Evolutionary conservation across 2,797 vertebrate species (phyloP), one percentile per base, ranked within the genome.

Genomic region (Decapterus maruadsi): DNA sequence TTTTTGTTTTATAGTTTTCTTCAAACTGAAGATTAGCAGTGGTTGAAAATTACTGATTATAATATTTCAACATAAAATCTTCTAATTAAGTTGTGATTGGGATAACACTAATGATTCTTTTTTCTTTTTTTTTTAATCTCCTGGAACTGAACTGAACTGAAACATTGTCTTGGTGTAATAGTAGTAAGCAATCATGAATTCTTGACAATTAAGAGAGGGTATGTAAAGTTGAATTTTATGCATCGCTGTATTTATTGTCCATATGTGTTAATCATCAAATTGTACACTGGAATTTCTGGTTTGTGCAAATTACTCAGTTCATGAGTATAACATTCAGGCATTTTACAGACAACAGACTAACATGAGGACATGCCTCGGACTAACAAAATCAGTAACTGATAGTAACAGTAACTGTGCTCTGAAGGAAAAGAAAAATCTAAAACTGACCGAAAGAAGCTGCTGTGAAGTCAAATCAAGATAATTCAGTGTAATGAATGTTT

Each of bases 11-110:
- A 51, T 64, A 22, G 59, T 87, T 79, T 80, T 86, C 82, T 87
- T 89, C 83, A 86, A 75, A 87, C 80, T 90, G 84, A 87, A 86
- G 82, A 85, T 81, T 61, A 69, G 56, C 78, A 72, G 57, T 63
- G 62, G 40, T 74, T n/a, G 75, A 64, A 77, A 76, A 70, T 68
- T 65, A 87, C 73, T 79, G 72, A 83, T 71, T 19, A 59, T 63
- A 66, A 70, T 76, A 75, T 71, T 71, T 80, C 48, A 54, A 59
- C 34, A 16, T 58, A 8, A 63, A 76, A 26, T 26, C 26, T 26
- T 26, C 3, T 26, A 26, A 26, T 26, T 26, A 26, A 26, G 26
- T 62, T 56, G 60, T 64, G 20, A 55, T 54, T 50, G 36, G 61
- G 31, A 45, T 62, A 67, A 72, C 57, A 68, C 66, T 75, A 78